Percentiles rank a stretch among this genome's conserved stretches.
Conservation (phyloP, 2,888 invertebrate genomes). For the Dascillus cervinus region DNA sequence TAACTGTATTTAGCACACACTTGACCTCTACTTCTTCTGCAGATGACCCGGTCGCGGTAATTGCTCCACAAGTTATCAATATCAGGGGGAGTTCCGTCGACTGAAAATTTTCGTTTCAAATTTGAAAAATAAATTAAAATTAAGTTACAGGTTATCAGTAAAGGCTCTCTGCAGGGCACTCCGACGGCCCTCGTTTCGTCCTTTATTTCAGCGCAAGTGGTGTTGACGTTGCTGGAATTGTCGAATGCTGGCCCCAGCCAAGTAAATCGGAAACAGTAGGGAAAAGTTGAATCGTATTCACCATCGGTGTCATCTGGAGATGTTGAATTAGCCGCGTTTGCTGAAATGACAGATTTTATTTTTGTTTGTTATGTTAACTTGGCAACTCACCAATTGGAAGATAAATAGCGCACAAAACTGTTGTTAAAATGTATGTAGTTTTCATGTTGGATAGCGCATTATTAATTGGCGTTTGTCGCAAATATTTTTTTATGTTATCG, state of each 20-base stretch:
- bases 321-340: no score
- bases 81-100: constrained; percentile 56
- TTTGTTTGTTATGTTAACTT: no score
- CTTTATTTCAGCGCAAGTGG: constrained; percentile 30
- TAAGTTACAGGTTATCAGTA: constrained; percentile 55
- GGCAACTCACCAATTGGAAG: no score
- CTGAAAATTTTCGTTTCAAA: constrained; percentile 20
- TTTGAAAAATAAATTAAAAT: no score
- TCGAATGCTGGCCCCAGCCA: constrained; percentile 60
- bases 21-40: constrained; percentile 51
- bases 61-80: constrained; percentile 53
- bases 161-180: constrained; percentile 55
- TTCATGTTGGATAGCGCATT: no score
- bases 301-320: constrained; percentile 3
- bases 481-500: no score
- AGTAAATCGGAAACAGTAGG: constrained; percentile 58
- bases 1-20: constrained; percentile 59
- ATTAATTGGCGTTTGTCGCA: no score
- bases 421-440: no score
- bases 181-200: constrained; percentile 28
- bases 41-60: constrained; percentile 47
- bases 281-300: constrained; percentile 1
- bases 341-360: no score
- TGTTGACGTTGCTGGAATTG: constrained; percentile 49
- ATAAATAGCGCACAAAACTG: no score